Conservation (phyloP, 37 sponge, comb jelly and placozoan genomes). For the Aplysina aerophoba region DNA sequence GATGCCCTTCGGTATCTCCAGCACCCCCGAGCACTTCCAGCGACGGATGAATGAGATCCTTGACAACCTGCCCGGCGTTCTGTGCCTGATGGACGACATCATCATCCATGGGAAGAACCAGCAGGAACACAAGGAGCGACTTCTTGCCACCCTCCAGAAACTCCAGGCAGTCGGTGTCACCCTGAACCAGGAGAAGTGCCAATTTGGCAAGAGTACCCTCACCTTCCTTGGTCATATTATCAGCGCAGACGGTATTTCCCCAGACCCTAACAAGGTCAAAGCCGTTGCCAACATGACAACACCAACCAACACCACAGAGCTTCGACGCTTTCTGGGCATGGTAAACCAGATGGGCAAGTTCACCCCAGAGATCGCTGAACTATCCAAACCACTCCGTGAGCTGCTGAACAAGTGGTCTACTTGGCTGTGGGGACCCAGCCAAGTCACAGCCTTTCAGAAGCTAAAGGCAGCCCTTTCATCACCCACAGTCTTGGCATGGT, state of each 20-base stretch:
- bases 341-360: constrained; percentile 45
- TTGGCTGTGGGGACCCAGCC: constrained; percentile 38
- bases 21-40: constrained; percentile 20
- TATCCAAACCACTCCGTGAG: constrained; percentile 44
- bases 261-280: constrained; percentile 31
- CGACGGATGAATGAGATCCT: constrained; percentile 10
- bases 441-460: constrained; percentile 39
- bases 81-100: constrained; percentile 43
- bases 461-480: constrained; percentile 30
- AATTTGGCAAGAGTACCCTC: constrained; percentile 27
- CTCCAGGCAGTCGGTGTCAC: constrained; percentile 23
- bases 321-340: constrained; percentile 48
- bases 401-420: not conserved
- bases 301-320: constrained; percentile 14
- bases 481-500: constrained; percentile 41
- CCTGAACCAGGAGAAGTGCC: constrained; percentile 41
- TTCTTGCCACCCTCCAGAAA: not conserved
- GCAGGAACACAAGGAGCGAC: constrained; percentile 30
- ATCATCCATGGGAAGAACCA: constrained; percentile 37
- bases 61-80: constrained; percentile 39
- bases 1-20: constrained; percentile 26
- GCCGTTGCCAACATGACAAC: constrained; percentile 18
- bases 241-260: too few species aligned
- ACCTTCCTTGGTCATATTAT: constrained; percentile 45
- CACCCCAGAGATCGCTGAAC: constrained; percentile 19